Evolutionary conservation across 2,888 invertebrate species (phyloP).

Genomic region (Amphipyra tragopoginis): DNA sequence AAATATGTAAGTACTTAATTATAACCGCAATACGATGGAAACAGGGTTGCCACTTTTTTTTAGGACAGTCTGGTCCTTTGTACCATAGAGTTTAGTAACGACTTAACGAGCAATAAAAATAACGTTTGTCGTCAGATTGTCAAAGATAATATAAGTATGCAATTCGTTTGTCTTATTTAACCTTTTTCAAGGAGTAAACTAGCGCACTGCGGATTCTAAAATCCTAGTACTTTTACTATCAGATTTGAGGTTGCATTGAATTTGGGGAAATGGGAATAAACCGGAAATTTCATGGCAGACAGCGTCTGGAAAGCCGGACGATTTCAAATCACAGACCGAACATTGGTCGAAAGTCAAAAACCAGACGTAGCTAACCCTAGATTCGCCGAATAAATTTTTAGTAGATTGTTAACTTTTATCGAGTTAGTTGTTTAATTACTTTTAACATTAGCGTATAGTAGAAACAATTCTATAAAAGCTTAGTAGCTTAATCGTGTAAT

Average conservation of each 20-base stretch:
- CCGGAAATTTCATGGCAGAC: slow-evolving; percentile 48
- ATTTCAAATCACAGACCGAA: slow-evolving; percentile 24
- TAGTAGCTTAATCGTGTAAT: slow-evolving; percentile 30
- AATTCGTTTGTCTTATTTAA: not conserved
- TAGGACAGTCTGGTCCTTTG: not conserved
- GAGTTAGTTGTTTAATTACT: slow-evolving; percentile 47
- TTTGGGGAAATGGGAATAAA: slow-evolving; percentile 30
- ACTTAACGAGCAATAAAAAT: too few species aligned
- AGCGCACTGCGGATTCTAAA: too few species aligned
- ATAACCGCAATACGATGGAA: slow-evolving; percentile 14
- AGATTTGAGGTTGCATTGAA: slow-evolving; percentile 17
- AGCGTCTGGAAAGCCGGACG: slow-evolving; percentile 47
- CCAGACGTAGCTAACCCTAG: slow-evolving; percentile 21
- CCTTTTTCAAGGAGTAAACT: not conserved
- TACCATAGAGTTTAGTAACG: too few species aligned
- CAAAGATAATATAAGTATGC: too few species aligned
- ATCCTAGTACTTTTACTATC: slow-evolving; percentile 1
- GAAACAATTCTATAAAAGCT: slow-evolving; percentile 42
- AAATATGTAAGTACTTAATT: slow-evolving; percentile 11
- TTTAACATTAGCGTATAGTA: slow-evolving; percentile 39
- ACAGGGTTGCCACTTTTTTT: slow-evolving; percentile 13
- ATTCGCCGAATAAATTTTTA: slow-evolving; percentile 33
- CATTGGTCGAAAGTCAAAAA: slow-evolving; percentile 15
- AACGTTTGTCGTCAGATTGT: too few species aligned
- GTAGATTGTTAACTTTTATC: slow-evolving; percentile 44